These are phyloP conservation scores for Euphydryas editha DNA, from an alignment of 2,888 invertebrate genomes.

Conservation along the genomic window DNA sequence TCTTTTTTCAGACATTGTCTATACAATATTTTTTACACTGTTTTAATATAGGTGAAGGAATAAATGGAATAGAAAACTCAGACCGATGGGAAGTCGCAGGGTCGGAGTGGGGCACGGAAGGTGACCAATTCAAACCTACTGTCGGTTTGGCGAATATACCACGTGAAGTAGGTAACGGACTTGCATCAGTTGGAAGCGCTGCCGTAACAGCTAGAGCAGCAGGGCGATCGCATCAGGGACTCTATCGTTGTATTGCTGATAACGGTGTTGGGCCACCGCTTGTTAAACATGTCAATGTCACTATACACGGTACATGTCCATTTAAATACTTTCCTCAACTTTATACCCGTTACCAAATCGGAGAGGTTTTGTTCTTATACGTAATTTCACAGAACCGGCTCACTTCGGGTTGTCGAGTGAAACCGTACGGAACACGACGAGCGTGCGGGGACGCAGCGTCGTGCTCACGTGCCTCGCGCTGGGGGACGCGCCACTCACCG, in stretches of 20 bases:
- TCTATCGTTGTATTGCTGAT: constrained; percentile 91
- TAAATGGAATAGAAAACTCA: constrained; percentile 42
- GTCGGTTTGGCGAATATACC: constrained; percentile 28
- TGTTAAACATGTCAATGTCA: constrained; percentile 90
- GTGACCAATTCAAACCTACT: constrained; percentile 42
- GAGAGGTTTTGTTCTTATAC: neutral
- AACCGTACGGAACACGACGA: constrained; percentile 70
- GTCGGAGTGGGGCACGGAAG: constrained; percentile 44
- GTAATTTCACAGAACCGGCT: constrained; percentile 85
- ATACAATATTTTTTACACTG: neutral
- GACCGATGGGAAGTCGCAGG: constrained; percentile 43
- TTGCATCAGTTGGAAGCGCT: constrained; percentile 30
- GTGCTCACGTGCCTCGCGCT: constrained; percentile 88
- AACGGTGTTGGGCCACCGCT: constrained; percentile 92
- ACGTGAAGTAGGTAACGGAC: constrained; percentile 51
- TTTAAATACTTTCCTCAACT: neutral
- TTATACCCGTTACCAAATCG: neutral
- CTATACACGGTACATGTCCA: constrained; percentile 86
- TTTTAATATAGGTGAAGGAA: constrained; percentile 30
- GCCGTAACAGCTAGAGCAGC: constrained; percentile 86
- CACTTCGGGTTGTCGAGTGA: constrained; percentile 85
- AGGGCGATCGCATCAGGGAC: constrained; percentile 87
- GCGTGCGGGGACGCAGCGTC: constrained; percentile 87
- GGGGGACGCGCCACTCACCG: constrained; percentile 91
- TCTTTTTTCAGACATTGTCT: neutral